phyloP scores from a whole-genome alignment of 2,113 vertebrate species.

The Xenopus laevis region DNA sequence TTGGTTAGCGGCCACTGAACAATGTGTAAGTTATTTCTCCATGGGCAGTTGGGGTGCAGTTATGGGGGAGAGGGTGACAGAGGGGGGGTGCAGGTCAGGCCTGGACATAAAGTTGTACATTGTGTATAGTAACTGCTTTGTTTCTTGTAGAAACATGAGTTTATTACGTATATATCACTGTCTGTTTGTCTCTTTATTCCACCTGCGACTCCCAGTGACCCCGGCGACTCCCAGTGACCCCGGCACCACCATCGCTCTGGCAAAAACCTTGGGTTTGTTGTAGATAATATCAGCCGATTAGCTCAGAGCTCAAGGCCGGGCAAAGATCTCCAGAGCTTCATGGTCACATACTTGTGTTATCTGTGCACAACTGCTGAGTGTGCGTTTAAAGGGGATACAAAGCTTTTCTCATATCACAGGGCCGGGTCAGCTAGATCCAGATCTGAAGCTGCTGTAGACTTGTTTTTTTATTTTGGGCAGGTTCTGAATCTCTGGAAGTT shows the following conservation, averaged over 20 bases:
- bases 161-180: slow-evolving; percentile 32
- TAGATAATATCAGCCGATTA: neutral
- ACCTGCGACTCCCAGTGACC: neutral
- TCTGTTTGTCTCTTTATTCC: slow-evolving; percentile 13
- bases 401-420: too few relatives aligned
- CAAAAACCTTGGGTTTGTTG: neutral
- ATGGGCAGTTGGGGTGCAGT: neutral
- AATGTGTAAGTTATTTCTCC: neutral
- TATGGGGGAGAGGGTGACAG: neutral
- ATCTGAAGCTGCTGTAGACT: too few relatives aligned
- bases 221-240: too few relatives aligned
- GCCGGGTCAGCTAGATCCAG: too few relatives aligned
- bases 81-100: slow-evolving; percentile 3
- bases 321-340: neutral
- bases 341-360: too few relatives aligned
- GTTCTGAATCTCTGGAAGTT: too few relatives aligned
- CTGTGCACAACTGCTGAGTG: too few relatives aligned
- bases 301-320: neutral
- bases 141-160: slow-evolving; percentile 46
- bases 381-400: too few relatives aligned
- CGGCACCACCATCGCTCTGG: too few relatives aligned
- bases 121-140: slow-evolving; percentile 44
- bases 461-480: too few relatives aligned
- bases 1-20: neutral
- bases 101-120: slow-evolving; percentile 33